Base-by-base conservation (phyloP, 2,797 vertebrate genomes). In the Morelia viridis region DNA sequence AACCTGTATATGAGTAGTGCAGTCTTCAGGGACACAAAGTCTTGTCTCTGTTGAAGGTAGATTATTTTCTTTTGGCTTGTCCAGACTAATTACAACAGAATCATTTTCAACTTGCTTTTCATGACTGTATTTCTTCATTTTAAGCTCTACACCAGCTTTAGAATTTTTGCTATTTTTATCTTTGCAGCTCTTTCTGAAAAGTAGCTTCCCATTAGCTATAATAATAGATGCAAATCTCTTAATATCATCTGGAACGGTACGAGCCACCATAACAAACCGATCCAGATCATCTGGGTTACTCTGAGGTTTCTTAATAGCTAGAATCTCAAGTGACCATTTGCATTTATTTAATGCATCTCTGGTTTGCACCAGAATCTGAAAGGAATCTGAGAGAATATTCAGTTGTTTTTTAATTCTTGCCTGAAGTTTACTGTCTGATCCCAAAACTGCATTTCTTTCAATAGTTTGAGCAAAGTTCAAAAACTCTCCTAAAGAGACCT, bases 141-240 rank as follows among this genome's bases (percentile, higher is more conserved):
- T 95, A 26, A 90, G 88, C 60, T 96, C 96, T 1, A 58, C 62
- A 3, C 10, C 92, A 15, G 19, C 24, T 19, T 93, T 90, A 26
- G 85, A 5, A 2, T 60, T 95, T 4, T 61, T 80, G 0, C 10
- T 64, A 10, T 95, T 96, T 80, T 95, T 80, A 60, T 94, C 95
- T 41, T 93, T 62, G 68, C 92, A 91, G 0, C 85, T 95, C 91
- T 96, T 93, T 86, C 95, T 98, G 96, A 99, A 99, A 83, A 99
- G 98, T 89, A 99, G 98, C 95, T 98, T 99, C 80, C 98, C 98
- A 0, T 99, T 99, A 88, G 99, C 99, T 12, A 98, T 98, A 95
- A 99, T 95, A 61, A 99, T 99, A 83, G 99, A 99, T 13, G 98
- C 97, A 62, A 99, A 98, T 86, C 98, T 97, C 95, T 98, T 99